Evolutionary conservation across 2,113 vertebrate genomes (phyloP).

Genomic region (Sprattus sprattus): DNA sequence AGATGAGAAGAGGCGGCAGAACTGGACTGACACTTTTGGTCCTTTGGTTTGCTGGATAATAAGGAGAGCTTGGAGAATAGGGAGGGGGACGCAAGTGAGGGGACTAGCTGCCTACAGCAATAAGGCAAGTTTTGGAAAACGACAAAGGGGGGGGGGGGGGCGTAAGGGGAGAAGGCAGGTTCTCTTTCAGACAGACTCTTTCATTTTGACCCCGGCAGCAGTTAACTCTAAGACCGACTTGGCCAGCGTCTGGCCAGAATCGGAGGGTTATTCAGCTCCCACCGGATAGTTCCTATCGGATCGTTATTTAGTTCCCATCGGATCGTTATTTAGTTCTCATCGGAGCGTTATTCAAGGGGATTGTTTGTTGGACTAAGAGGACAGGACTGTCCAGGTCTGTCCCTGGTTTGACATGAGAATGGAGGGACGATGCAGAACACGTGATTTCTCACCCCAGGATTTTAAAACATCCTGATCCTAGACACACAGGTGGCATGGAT

Average conservation of each 20-base stretch:
- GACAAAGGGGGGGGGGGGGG: slow-evolving; percentile 18
- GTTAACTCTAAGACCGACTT: not conserved
- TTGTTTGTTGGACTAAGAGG: not conserved
- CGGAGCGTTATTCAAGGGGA: not conserved
- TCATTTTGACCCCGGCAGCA: not conserved
- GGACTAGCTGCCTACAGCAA: slow-evolving; percentile 57
- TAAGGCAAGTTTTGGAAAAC: slow-evolving; percentile 63
- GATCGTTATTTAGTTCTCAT: not conserved
- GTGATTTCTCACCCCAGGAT: too few species aligned
- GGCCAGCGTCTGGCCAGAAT: too few species aligned
- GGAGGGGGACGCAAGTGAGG: not conserved
- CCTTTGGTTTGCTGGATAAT: slow-evolving; percentile 67
- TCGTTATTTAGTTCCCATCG: too few species aligned
- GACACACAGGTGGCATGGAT: too few species aligned
- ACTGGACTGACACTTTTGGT: slow-evolving; percentile 43
- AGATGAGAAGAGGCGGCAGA: slow-evolving; percentile 9
- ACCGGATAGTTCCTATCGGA: too few species aligned
- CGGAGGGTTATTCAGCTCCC: too few species aligned
- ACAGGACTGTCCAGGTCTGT: too few species aligned
- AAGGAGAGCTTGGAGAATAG: not conserved
- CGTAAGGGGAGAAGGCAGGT: not conserved
- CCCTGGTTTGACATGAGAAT: not conserved
- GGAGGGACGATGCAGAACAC: too few species aligned
- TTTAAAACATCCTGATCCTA: too few species aligned
- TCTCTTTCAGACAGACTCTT: not conserved